Evolutionary conservation across 2,888 invertebrate genomes (phyloP), one percentile per base, ranked within the genome.

Genomic region (Epistrophe grossulariae): DNA sequence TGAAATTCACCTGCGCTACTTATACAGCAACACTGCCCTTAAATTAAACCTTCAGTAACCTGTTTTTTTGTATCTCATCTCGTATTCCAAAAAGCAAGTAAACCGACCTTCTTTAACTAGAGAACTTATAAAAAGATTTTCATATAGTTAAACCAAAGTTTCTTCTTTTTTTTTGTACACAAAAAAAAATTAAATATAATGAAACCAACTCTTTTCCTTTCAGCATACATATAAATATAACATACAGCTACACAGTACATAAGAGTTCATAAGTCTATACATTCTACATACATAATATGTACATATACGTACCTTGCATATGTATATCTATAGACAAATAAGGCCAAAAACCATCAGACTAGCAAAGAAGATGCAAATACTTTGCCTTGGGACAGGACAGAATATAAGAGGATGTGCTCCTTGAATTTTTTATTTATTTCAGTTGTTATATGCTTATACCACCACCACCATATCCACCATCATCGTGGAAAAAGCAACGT

Each of bases 351-450:
- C 35, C 35, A 70, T 55, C 70, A 70, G 68, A 52, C 68, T 15
- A 52, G 52, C 50, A 68, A 70, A 70, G 70, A 70, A 70, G 70
- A 70, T 70, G 70, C 70, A 70, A 70, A 70, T 55, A 55, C 55
- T 70, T 70, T 70, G 70, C 70, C 68, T 70, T 70, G 70, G 70
- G 70, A 70, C 55, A 70, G 55, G 35, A 38, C 62, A 62, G 60
- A 4, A 19, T 60, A 40, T 40, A 50, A 68, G 50, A 84, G 84
- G 84, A 84, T 84, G 80, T 84, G 77, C 84, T 84, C 60, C 80
- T 84, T 84, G 84, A 80, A 84, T 85, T 71, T 81, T 81, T 79
- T 82, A 74, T 83, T 79, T 87, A 62, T 72, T 83, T 72, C 60
- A 60, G 31, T 76, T 80, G 78, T 79, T 70, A 76, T 70, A 76